These are phyloP conservation scores for Pseudochirops cupreus DNA, from an alignment of 2,797 vertebrate genomes.

Conservation along the genomic window DNA sequence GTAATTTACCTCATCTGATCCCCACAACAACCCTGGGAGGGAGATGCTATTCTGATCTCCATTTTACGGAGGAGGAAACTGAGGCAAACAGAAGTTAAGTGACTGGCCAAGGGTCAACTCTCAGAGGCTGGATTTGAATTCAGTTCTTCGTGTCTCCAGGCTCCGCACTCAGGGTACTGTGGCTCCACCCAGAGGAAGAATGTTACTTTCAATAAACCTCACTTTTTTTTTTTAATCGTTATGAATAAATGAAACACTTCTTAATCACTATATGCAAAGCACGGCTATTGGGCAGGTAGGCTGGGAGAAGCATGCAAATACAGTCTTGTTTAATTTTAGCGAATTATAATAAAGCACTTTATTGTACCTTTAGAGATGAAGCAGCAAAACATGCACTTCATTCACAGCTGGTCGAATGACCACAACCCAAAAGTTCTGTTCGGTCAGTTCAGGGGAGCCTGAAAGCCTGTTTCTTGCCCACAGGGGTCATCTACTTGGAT, in stretches of 20 bases:
- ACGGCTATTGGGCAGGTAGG: background rate
- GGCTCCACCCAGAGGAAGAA: background rate
- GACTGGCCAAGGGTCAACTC: background rate
- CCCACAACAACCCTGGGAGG: background rate
- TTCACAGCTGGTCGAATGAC: background rate
- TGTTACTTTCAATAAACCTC: background rate
- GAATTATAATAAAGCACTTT: background rate
- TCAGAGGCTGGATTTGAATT: background rate
- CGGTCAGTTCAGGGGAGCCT: background rate
- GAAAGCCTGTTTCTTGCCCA: too few species aligned
- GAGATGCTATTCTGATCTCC: background rate
- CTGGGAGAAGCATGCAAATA: background rate
- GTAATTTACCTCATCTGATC: background rate
- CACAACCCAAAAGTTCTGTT: background rate
- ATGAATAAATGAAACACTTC: background rate
- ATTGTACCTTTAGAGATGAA: background rate
- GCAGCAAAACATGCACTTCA: background rate
- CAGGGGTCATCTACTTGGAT: background rate
- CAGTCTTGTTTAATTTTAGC: background rate
- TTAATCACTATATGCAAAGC: background rate
- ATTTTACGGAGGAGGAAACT: background rate
- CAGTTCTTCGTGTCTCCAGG: background rate
- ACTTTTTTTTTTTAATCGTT: background rate
- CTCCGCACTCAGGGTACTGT: background rate
- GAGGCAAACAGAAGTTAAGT: background rate